A percentile compares a stretch with the other conserved stretches of the same genome.
Evolutionary conservation across 1,140 invertebrate species (phyloP).

Genomic region (Drosophila simulans): DNA sequence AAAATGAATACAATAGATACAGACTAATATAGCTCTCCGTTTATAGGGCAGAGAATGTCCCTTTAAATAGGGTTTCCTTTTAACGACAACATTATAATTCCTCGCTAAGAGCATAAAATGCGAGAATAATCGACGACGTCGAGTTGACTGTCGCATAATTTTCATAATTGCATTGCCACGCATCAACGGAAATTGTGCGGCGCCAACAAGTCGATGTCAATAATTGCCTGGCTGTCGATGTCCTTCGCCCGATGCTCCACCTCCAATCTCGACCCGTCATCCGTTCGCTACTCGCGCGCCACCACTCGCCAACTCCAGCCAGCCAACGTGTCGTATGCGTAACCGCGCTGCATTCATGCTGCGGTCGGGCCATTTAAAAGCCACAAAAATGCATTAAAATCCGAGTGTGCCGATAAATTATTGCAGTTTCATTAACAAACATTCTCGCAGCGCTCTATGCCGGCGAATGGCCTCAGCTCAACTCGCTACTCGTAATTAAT

Average conservation of each 20-base stretch:
- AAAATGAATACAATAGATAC: not conserved
- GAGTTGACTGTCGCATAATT: conserved; percentile 54
- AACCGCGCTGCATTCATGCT: conserved; percentile 32
- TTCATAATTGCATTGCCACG: conserved; percentile 73
- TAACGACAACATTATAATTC: not conserved
- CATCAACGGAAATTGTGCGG: conserved; percentile 63
- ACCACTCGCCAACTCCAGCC: not conserved
- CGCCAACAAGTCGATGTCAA: conserved; percentile 71
- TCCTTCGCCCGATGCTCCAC: not conserved
- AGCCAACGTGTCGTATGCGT: conserved; percentile 47
- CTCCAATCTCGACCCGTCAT: not conserved
- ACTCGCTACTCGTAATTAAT: conserved; percentile 57
- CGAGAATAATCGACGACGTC: not conserved
- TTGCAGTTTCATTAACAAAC: conserved; percentile 70
- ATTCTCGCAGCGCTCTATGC: conserved; percentile 30
- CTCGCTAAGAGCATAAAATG: not conserved
- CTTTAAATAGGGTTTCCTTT: not conserved
- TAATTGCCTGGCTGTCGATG: conserved; percentile 54
- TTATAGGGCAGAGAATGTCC: conserved; percentile 5
- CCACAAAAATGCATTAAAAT: conserved; percentile 72
- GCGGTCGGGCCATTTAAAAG: conserved; percentile 48
- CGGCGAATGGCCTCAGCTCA: conserved; percentile 11
- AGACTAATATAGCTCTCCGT: not conserved
- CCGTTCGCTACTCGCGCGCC: not conserved
- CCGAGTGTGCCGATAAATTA: conserved; percentile 64